Percentiles rank a stretch among this genome's conserved stretches.
Evolutionary conservation across 2,888 invertebrate genomes (phyloP).

Genomic region (Ceriagrion tenellum): DNA sequence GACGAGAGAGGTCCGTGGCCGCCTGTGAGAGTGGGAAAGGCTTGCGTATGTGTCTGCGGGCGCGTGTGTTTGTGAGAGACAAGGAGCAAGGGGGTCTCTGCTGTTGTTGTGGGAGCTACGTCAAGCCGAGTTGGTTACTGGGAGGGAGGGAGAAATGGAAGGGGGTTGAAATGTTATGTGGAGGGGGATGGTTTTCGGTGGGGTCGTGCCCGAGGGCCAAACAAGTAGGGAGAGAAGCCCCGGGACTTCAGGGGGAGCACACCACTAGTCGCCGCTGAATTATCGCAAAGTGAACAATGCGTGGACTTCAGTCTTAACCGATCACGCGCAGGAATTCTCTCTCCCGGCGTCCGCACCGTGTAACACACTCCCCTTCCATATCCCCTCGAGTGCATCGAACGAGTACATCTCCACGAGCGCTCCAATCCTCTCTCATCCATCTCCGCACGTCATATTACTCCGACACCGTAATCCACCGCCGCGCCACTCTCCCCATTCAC

Average conservation of each 20-base stretch:
- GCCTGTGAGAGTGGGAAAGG: neutral
- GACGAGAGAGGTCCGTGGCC: neutral
- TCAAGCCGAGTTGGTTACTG: neutral
- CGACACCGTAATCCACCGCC: neutral
- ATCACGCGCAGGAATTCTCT: neutral
- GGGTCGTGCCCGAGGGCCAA: neutral
- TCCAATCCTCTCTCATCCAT: neutral
- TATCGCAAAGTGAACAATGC: neutral
- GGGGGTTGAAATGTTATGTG: neutral
- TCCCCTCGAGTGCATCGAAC: neutral
- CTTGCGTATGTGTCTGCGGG: too few species aligned
- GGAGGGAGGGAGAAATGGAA: neutral
- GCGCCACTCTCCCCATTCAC: neutral
- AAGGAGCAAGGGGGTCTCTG: neutral
- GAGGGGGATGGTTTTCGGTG: neutral
- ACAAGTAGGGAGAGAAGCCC: neutral
- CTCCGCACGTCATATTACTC: neutral
- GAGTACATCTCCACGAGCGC: neutral
- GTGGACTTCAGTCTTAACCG: slow-evolving; percentile 38
- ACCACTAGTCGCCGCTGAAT: neutral
- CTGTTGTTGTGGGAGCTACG: too few species aligned
- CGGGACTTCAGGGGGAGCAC: neutral
- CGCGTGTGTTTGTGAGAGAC: neutral
- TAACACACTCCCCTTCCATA: neutral
- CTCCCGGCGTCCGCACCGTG: neutral